Evolutionary conservation across 1,140 invertebrate species (phyloP).

Genomic region (Brachionus sp.): DNA sequence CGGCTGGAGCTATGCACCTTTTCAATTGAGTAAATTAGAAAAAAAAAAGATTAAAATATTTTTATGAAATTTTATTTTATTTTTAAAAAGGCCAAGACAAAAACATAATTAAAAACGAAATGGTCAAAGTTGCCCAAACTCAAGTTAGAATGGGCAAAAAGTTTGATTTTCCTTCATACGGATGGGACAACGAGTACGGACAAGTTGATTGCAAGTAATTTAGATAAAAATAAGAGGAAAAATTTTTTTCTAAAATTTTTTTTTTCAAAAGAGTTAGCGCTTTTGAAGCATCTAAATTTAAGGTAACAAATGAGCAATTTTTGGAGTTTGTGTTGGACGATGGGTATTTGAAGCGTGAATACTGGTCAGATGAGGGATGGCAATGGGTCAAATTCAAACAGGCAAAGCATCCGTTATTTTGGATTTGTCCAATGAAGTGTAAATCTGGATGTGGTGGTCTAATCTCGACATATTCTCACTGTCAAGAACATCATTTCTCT

Average conservation of each 20-base stretch:
- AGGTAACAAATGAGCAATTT: conserved; percentile 55
- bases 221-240: not conserved
- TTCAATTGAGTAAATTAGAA: conserved; percentile 49
- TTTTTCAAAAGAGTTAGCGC: conserved; percentile 50
- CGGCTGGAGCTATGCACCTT: conserved; percentile 54
- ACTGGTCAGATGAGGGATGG: conserved; percentile 57
- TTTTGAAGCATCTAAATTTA: conserved; percentile 56
- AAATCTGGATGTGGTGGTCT: conserved; percentile 55
- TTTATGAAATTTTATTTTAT: not conserved
- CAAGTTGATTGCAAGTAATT: conserved; percentile 51
- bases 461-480: conserved; percentile 49
- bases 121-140: conserved; percentile 49
- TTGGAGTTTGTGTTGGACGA: conserved; percentile 55
- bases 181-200: conserved; percentile 61
- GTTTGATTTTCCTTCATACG: conserved; percentile 55
- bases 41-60: not conserved
- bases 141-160: conserved; percentile 56
- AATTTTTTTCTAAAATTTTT: not conserved
- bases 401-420: conserved; percentile 56
- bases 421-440: conserved; percentile 55
- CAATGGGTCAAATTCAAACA: conserved; percentile 53
- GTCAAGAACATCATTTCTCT: conserved; percentile 23
- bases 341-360: conserved; percentile 52
- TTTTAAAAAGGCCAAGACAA: not conserved
- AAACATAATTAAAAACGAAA: conserved; percentile 49